phyloP scores from a whole-genome alignment of 2,797 vertebrate genomes.

The Lutjanus campechanus region DNA sequence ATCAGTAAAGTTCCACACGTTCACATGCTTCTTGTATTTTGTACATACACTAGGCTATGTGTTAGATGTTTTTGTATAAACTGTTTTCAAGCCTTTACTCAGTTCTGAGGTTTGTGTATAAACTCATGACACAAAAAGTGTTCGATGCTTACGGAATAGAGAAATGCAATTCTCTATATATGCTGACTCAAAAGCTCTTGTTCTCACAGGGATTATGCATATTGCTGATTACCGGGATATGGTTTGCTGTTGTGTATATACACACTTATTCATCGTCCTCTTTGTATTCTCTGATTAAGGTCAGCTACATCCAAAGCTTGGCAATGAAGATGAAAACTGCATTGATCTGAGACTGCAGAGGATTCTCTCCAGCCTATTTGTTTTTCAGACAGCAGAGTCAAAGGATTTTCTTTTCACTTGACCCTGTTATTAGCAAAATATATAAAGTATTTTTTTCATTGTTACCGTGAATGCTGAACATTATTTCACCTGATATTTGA shows the following conservation, averaged over 20 bases:
- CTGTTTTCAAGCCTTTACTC: constrained; percentile 11
- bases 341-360: constrained; percentile 47
- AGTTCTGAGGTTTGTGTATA: constrained; percentile 30
- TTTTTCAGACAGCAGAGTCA: constrained; percentile 38
- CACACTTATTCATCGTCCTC: constrained; percentile 48
- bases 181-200: constrained; percentile 57
- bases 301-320: constrained; percentile 46
- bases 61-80: constrained; percentile 13
- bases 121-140: constrained; percentile 29
- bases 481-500: constrained; percentile 10
- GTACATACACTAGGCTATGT: background rate
- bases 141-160: constrained; percentile 25
- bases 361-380: constrained; percentile 26
- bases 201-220: constrained; percentile 66
- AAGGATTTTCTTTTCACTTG: constrained; percentile 32
- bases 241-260: constrained; percentile 61
- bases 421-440: constrained; percentile 47
- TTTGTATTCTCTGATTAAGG: constrained; percentile 67
- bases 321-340: constrained; percentile 51
- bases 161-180: constrained; percentile 24
- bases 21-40: constrained; percentile 17
- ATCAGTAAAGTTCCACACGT: background rate
- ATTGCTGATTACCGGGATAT: constrained; percentile 60
- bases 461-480: constrained; percentile 19
- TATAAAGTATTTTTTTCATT: background rate